phyloP scores from a whole-genome alignment of 2,888 invertebrate genomes.

The Alentia gelatinosa region DNA sequence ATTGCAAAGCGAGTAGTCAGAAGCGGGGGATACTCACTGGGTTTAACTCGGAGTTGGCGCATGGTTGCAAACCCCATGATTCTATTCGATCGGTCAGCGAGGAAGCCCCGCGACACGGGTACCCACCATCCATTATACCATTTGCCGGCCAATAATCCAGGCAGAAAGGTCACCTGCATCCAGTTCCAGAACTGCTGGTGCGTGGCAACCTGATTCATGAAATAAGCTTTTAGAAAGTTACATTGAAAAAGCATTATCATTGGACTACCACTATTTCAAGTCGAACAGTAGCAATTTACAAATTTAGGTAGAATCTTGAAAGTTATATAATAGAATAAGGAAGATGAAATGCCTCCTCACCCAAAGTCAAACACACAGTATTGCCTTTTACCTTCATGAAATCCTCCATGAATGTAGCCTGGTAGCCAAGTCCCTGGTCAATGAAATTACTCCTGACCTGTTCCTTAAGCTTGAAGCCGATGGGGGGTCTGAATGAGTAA shows the following conservation, averaged over 20 bases:
- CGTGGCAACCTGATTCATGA: not conserved
- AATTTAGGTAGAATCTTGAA: not conserved
- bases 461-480: slow-evolving; percentile 79
- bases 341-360: not conserved
- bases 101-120: slow-evolving; percentile 81
- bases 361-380: not conserved
- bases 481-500: slow-evolving; percentile 80
- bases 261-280: too few relatives aligned
- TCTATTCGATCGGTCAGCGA: slow-evolving; percentile 82
- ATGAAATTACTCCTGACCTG: slow-evolving; percentile 43
- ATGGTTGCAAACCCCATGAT: slow-evolving; percentile 83
- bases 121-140: slow-evolving; percentile 83
- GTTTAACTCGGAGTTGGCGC: slow-evolving; percentile 81
- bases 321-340: not conserved
- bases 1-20: too few relatives aligned
- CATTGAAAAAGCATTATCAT: not conserved
- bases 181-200: slow-evolving; percentile 80
- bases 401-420: not conserved
- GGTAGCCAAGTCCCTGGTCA: slow-evolving; percentile 8
- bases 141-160: slow-evolving; percentile 78
- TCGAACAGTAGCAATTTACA: too few relatives aligned
- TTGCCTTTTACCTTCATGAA: not conserved
- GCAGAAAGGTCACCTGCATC: slow-evolving; percentile 79
- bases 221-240: not conserved
- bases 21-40: slow-evolving; percentile 75